Percentiles rank a stretch among this genome's conserved stretches.
These are phyloP conservation scores for Cryptomyrus ogoouensis DNA, from an alignment of 2,113 vertebrate species.

Conservation along the genomic window DNA sequence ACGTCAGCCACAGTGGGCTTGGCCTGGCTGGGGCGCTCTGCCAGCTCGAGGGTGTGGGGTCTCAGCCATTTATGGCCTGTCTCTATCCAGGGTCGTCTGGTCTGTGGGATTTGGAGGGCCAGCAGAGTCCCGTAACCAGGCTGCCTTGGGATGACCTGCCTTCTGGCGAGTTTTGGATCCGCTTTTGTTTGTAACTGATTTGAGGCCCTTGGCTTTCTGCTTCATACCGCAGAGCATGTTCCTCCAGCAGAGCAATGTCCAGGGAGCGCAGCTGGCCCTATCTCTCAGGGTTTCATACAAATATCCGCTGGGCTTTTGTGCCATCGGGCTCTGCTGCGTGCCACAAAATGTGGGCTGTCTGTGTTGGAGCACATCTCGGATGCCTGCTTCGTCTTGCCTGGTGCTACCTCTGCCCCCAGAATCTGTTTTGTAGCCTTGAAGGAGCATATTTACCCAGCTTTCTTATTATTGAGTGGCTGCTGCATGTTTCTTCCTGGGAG, in stretches of 20 bases:
- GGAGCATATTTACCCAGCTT: background rate
- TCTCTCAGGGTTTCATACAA: background rate
- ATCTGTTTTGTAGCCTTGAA: background rate
- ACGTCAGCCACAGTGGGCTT: background rate
- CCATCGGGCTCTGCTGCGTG: background rate
- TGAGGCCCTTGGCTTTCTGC: background rate
- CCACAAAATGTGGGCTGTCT: background rate
- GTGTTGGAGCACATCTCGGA: background rate
- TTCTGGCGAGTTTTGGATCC: background rate
- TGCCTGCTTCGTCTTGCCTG: background rate
- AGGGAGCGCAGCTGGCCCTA: background rate
- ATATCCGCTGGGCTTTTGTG: background rate
- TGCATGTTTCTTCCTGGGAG: constrained; percentile 34
- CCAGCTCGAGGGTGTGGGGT: background rate
- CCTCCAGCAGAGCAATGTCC: background rate
- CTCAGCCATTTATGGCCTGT: background rate
- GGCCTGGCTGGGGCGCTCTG: background rate
- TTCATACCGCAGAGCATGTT: background rate
- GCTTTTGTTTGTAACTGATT: background rate
- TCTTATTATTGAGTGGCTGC: constrained; percentile 36
- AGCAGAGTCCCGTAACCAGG: background rate
- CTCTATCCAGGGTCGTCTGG: background rate
- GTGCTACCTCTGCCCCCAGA: background rate
- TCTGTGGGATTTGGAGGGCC: background rate
- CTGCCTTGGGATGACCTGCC: background rate